Conservation (phyloP, 1,140 invertebrate genomes). For the Nasonia vitripennis region DNA sequence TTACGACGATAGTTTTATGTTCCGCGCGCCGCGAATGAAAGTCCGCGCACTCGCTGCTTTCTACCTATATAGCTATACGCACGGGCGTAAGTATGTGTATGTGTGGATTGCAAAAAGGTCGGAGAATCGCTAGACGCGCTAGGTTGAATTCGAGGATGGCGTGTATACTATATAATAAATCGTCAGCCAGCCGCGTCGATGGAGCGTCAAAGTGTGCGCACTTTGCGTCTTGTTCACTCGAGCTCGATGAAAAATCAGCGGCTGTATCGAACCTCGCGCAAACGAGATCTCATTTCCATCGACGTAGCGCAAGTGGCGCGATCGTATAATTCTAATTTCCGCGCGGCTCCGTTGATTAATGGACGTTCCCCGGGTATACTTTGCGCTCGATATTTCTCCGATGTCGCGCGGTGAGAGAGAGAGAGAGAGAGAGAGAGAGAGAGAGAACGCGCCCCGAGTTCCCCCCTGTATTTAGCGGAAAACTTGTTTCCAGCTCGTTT, state of each 20-base stretch:
- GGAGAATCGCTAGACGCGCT: neutral
- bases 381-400: neutral
- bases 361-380: neutral
- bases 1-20: conserved; percentile 41
- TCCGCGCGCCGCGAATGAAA: conserved; percentile 22
- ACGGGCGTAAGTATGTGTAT: neutral
- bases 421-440: no score
- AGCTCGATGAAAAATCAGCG: conserved; percentile 13
- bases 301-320: neutral
- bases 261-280: neutral
- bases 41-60: conserved; percentile 20
- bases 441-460: neutral
- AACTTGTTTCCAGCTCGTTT: conserved; percentile 39
- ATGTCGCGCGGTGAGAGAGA: neutral
- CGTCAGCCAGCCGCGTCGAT: neutral
- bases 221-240: conserved; percentile 6
- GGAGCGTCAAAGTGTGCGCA: neutral
- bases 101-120: neutral
- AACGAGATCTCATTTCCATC: conserved; percentile 38
- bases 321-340: conserved; percentile 33
- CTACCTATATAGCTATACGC: neutral
- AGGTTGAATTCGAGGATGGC: conserved; percentile 22
- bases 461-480: conserved; percentile 8
- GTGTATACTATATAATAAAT: neutral
- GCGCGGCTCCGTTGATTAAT: conserved; percentile 44